A percentile compares a stretch with the other conserved stretches of the same genome.
Evolutionary conservation across 1,140 invertebrate species (phyloP).

Genomic region (Panonychus citri): DNA sequence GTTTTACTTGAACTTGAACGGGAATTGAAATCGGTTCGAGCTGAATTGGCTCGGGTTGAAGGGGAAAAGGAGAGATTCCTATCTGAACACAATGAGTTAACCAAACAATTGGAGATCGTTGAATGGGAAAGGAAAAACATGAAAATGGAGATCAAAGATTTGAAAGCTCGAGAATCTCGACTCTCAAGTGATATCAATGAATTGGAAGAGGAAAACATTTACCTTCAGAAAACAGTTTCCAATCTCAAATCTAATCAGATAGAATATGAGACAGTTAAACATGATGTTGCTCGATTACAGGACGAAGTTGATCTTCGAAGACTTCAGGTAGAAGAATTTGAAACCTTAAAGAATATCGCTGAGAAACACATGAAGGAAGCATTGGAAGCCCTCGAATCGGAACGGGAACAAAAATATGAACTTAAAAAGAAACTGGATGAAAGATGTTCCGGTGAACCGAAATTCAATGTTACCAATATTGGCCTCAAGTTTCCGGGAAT

Average conservation of each 20-base stretch:
- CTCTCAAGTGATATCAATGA: constrained; percentile 80
- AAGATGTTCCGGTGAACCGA: constrained; percentile 53
- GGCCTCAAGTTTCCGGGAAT: constrained; percentile 13
- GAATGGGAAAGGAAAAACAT: constrained; percentile 54
- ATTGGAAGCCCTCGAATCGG: constrained; percentile 66
- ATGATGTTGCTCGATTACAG: constrained; percentile 64
- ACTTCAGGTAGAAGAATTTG: constrained; percentile 53
- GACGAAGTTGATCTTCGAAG: constrained; percentile 49
- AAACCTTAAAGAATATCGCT: constrained; percentile 64
- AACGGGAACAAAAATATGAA: constrained; percentile 87
- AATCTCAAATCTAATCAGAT: constrained; percentile 57
- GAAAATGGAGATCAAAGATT: constrained; percentile 58
- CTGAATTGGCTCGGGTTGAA: constrained; percentile 50
- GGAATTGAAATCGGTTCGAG: constrained; percentile 44
- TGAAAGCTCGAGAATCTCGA: constrained; percentile 67
- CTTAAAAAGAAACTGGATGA: constrained; percentile 94
- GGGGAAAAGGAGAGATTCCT: constrained; percentile 42
- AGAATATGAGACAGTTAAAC: constrained; percentile 92
- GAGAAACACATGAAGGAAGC: constrained; percentile 90
- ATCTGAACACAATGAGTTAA: constrained; percentile 36
- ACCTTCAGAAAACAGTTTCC: constrained; percentile 88
- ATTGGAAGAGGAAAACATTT: constrained; percentile 93
- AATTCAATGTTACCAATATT: constrained; percentile 36
- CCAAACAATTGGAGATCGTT: constrained; percentile 51
- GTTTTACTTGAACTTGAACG: constrained; percentile 76